A percentile compares a stretch with the other conserved stretches of the same genome.
Conservation (phyloP, 1,140 invertebrate species). For the Saxidomus purpurata region DNA sequence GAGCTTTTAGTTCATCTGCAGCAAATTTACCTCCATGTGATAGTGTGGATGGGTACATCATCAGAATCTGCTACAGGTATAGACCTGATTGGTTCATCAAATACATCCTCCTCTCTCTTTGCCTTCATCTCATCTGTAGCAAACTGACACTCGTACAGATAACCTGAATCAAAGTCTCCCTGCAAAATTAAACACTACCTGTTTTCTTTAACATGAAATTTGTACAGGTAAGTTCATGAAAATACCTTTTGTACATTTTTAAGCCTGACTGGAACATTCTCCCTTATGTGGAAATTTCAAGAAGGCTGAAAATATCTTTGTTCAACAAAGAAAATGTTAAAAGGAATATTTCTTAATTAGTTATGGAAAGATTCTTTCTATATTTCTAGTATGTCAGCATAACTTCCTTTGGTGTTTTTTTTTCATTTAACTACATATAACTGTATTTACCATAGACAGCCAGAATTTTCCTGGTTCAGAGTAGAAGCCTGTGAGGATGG, state of each 20-base stretch:
- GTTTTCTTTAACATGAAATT: too few relatives aligned
- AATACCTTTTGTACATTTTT: too few relatives aligned
- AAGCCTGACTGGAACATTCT: too few relatives aligned
- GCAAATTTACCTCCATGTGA: constrained; percentile 84
- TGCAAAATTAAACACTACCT: constrained; percentile 83
- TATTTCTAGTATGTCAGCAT: too few relatives aligned
- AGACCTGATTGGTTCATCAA: constrained; percentile 81
- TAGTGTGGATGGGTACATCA: constrained; percentile 83
- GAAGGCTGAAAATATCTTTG: too few relatives aligned
- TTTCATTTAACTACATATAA: background rate
- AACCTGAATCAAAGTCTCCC: constrained; percentile 91
- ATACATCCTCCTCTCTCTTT: constrained; percentile 65
- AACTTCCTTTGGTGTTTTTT: too few relatives aligned
- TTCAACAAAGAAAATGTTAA: too few relatives aligned
- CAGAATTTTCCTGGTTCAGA: constrained; percentile 82
- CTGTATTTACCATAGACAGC: constrained; percentile 85
- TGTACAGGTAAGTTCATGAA: too few relatives aligned
- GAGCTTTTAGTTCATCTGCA: too few relatives aligned
- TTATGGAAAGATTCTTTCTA: too few relatives aligned
- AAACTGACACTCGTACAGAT: constrained; percentile 90
- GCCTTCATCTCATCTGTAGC: constrained; percentile 73
- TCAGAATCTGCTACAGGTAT: constrained; percentile 81
- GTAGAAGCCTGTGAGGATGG: constrained; percentile 84
- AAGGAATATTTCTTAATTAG: too few relatives aligned
- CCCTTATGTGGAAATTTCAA: too few relatives aligned